Percentiles rank a stretch among this genome's conserved stretches.
Evolutionary conservation across 1,140 invertebrate species (phyloP).

Genomic region (Colletes gigas): DNA sequence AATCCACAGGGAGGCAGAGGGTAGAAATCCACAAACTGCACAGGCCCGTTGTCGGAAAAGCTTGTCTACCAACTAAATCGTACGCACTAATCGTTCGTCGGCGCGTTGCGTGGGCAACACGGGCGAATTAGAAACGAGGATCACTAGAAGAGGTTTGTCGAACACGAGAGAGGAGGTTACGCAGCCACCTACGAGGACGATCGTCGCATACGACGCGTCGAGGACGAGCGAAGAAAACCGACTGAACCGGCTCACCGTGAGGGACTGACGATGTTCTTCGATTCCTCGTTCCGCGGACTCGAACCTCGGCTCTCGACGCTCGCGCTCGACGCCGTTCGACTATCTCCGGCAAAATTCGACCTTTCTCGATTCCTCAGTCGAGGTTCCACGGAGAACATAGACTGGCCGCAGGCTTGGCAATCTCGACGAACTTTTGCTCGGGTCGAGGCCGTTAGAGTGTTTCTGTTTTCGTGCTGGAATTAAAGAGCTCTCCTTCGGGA

Average conservation of each 20-base stretch:
- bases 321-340: conserved; percentile 53
- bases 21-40: conserved; percentile 48
- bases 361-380: conserved; percentile 29
- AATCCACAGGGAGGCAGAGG: conserved; percentile 52
- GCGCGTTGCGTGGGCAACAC: conserved; percentile 21
- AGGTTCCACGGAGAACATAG: conserved; percentile 15
- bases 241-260: conserved; percentile 71
- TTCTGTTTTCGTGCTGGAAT: conserved; percentile 56
- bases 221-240: conserved; percentile 56
- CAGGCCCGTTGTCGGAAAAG: not conserved
- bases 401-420: conserved; percentile 40
- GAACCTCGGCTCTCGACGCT: conserved; percentile 52
- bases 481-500: conserved; percentile 33
- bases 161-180: conserved; percentile 7
- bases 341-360: conserved; percentile 43
- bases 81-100: conserved; percentile 54
- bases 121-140: conserved; percentile 18
- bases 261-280: conserved; percentile 68
- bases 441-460: conserved; percentile 62
- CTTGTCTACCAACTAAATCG: conserved; percentile 53
- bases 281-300: conserved; percentile 32
- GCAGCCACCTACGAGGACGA: conserved; percentile 30
- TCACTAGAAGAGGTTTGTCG: not conserved
- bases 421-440: conserved; percentile 64
- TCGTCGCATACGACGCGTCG: conserved; percentile 9